phyloP scores from a whole-genome alignment of 2,113 vertebrate genomes.

The Poecile atricapillus region DNA sequence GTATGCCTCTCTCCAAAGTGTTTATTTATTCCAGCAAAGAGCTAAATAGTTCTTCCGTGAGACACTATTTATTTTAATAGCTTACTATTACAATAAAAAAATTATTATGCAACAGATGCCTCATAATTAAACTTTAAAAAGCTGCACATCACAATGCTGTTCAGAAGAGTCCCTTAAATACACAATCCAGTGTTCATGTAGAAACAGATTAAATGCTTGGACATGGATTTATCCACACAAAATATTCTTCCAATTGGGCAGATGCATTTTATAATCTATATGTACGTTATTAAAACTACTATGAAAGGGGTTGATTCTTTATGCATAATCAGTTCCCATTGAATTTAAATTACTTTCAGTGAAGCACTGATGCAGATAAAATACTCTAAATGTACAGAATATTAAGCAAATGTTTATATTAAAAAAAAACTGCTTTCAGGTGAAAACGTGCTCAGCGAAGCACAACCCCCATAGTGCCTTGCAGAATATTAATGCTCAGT shows the following conservation, averaged over 20 bases:
- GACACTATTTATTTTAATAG: slow-evolving; percentile 16
- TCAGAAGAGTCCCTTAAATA: slow-evolving; percentile 2
- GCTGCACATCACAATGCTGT: slow-evolving; percentile 11
- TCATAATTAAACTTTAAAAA: slow-evolving; percentile 69
- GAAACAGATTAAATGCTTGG: slow-evolving; percentile 36
- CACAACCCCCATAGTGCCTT: slow-evolving; percentile 52
- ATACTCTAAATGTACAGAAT: slow-evolving; percentile 75
- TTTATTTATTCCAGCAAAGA: not conserved
- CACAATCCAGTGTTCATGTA: not conserved
- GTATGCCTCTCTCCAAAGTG: not conserved
- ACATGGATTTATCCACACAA: slow-evolving; percentile 45
- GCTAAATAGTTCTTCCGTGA: not conserved
- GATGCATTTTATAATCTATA: slow-evolving; percentile 67
- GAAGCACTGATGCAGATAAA: slow-evolving; percentile 71
- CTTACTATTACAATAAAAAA: slow-evolving; percentile 5
- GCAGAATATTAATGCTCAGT: slow-evolving; percentile 70
- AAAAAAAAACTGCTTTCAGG: slow-evolving; percentile 70
- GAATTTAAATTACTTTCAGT: slow-evolving; percentile 75
- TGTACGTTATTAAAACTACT: slow-evolving; percentile 60
- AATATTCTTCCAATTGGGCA: slow-evolving; percentile 40
- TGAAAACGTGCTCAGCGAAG: slow-evolving; percentile 67
- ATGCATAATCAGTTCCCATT: slow-evolving; percentile 71
- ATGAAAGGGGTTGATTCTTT: slow-evolving; percentile 58
- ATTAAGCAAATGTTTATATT: slow-evolving; percentile 80
- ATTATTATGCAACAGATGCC: slow-evolving; percentile 7